A percentile compares a stretch with the other conserved stretches of the same genome.
phyloP scores from a whole-genome alignment of 2,888 invertebrate genomes.

The Hydrotaea cyrtoneurina region DNA sequence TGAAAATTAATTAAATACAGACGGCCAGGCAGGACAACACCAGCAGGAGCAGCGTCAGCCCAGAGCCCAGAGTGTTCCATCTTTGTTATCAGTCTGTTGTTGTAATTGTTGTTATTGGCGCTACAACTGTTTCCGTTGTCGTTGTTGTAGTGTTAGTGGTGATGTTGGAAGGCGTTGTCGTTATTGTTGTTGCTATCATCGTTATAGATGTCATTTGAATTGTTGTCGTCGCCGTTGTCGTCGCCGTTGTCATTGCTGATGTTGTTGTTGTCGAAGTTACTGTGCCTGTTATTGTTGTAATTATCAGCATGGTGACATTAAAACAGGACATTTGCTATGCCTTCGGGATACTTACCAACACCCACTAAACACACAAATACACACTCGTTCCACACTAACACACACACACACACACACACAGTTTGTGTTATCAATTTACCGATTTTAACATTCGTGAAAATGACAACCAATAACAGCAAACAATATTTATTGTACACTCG shows the following conservation, averaged over 20 bases:
- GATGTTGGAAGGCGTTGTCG: conserved; percentile 46
- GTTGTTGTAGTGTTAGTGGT: neutral
- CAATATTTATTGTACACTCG: conserved; percentile 24
- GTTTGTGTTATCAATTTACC: conserved; percentile 27
- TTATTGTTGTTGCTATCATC: conserved; percentile 9
- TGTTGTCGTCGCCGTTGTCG: conserved; percentile 22
- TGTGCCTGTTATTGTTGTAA: conserved; percentile 29
- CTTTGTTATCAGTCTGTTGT: conserved; percentile 1
- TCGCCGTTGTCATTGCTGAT: conserved; percentile 30
- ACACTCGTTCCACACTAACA: neutral
- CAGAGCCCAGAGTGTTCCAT: neutral
- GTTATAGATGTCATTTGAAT: conserved; percentile 29
- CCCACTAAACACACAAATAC: conserved; percentile 23
- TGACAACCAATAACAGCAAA: conserved; percentile 23
- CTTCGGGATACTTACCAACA: conserved; percentile 42
- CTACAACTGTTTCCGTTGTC: neutral
- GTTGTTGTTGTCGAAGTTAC: neutral
- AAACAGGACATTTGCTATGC: conserved; percentile 31
- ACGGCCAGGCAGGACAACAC: neutral
- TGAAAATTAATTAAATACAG: conserved; percentile 54
- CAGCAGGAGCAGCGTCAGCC: neutral
- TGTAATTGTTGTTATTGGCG: neutral
- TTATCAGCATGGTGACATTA: conserved; percentile 43
- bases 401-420: neutral
- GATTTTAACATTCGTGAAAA: conserved; percentile 39